Evolutionary conservation across 2,113 vertebrate genomes (phyloP), one percentile per base, ranked within the genome.

Genomic region (Scartelaos histophorus): DNA sequence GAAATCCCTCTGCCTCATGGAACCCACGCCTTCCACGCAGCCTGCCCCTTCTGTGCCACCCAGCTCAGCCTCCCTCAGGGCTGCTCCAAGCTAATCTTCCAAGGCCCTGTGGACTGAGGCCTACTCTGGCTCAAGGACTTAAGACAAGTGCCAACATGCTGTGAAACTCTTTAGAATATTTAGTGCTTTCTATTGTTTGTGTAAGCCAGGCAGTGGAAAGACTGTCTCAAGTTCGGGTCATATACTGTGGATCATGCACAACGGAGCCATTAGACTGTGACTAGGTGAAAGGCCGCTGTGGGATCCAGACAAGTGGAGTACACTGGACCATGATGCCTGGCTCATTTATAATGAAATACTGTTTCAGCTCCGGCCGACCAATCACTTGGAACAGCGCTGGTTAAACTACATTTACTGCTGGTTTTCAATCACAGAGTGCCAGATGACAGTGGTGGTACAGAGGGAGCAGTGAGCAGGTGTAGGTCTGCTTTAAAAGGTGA

Each of bases 1-100:
- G 96, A 98, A 83, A 99, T 98, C 80, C 97, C 96, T 0, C 91
- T 99, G 90, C 97, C 98, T 0, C 98, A 99, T 0, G 98, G 98
- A 38, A 99, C 98, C 2, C 98, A 99, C 0, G 98, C 98, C 0
- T 99, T 99, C 90, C 98, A 99, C 0, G 95, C 97, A 0, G 96
- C 97, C 70, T 99, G 98, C 89, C 98, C 98, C 1, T 99, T 99
- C 88, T 99, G 97, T 68, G 96, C 97, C 77, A 92, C 92, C 7
- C 97, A 98, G 85, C 95, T 99, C 75, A 83, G 90, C 24, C 95
- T 96, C 19, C 93, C 95, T 3, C 95, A 96, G 88, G 95, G 95
- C 93, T 98, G 94, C 80, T 70, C 97, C 90, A 97, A 97, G 90
- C 91, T 99, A 2, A 99, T 99, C 92, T 99, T 99, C 92, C 98